phyloP scores from a whole-genome alignment of 2,113 vertebrate genomes.

The Xerus inauris region DNA sequence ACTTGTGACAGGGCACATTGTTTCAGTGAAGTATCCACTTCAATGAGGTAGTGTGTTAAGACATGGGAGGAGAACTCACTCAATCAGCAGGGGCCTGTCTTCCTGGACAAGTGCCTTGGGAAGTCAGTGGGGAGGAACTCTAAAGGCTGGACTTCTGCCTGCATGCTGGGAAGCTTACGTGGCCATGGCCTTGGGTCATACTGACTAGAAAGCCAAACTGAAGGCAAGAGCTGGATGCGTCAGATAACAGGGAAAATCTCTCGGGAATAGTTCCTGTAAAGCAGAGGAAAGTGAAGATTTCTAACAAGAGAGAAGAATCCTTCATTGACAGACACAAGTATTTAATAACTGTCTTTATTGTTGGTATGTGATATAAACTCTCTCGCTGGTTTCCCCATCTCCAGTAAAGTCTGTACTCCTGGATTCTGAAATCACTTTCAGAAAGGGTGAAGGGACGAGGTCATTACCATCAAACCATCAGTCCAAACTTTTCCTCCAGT shows the following conservation, averaged over 20 bases:
- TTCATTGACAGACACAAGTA: background rate
- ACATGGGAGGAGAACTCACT: background rate
- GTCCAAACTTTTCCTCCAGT: background rate
- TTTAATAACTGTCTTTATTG: background rate
- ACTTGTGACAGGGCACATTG: background rate
- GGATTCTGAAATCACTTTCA: background rate
- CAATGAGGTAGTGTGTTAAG: background rate
- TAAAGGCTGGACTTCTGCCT: background rate
- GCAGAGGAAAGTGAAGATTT: background rate
- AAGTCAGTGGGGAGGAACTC: background rate
- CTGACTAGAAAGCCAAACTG: background rate
- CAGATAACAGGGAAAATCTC: no score
- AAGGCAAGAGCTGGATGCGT: background rate
- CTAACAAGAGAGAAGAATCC: background rate
- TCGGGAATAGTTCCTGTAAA: background rate
- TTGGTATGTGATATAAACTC: background rate
- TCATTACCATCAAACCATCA: background rate
- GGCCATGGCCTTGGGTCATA: background rate
- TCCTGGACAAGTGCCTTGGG: background rate
- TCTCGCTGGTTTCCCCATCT: background rate
- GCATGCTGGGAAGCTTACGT: background rate
- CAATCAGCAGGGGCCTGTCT: no score
- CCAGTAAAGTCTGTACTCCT: background rate
- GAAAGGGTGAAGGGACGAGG: background rate
- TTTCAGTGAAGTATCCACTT: background rate